Base-by-base conservation (phyloP, 1,140 invertebrate species). In the Zaprionus africanus region DNA sequence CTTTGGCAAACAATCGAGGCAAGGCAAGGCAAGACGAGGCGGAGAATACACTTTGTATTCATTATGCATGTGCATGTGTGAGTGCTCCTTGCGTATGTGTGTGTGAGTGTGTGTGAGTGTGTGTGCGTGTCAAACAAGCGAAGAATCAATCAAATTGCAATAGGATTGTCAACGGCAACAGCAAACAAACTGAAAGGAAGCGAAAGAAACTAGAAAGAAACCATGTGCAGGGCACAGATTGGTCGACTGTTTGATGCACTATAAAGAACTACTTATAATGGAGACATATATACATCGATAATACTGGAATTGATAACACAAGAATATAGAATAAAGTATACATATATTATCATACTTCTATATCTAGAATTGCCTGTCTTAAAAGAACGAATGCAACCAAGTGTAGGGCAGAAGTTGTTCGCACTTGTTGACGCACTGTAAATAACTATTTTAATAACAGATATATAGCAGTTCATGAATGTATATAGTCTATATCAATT, bases 121-220 rank as follows among this genome's bases (percentile, higher is more conserved):
- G 65, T 69, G 43, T 75, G 60, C 82, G 65, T 66, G 76, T 51
- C 84, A 87, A 87, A 83, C 84, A 88, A 78, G 70, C 76, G 54
- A 54, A 57, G 84, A 87, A 78, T 88, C 83, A 87, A 87, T 87
- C 83, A 88, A 87, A 87, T 78, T 73, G 84, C 80, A 87, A 87
- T 88, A 76, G 75, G 66, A 86, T 83, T 88, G 58, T 65, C 53
- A 76, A 60, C 38, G 58, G 54, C 26, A 60, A 63, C 26, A 70
- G 67, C 77, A 83, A 84, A 80, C 64, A 83, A 46, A 54, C 59
- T 34, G 7, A 77, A 53, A 62, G 54, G 57, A 66, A 49, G 22
- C 58, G 46, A 58, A 53, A 64, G 56, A 46, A 51, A 51, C 41
- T 13, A 26, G 58, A 43, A 71, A 53, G 66, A 67, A 60, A 53